These are phyloP conservation scores for Hemichromis elongatus DNA, from an alignment of 2,113 vertebrate genomes.

Conservation along the genomic window DNA sequence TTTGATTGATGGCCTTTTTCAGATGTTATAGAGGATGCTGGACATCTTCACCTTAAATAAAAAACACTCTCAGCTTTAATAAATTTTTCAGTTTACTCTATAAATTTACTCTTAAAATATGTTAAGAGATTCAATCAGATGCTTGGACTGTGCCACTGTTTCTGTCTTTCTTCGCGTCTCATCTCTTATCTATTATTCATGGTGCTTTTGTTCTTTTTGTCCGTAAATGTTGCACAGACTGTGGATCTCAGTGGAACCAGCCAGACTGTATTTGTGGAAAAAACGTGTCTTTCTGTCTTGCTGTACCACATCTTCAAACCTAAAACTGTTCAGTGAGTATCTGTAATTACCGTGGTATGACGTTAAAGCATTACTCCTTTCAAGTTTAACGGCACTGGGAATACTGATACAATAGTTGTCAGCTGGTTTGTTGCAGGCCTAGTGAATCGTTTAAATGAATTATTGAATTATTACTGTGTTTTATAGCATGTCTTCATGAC, in stretches of 20 bases:
- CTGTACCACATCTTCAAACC: background rate
- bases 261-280: background rate
- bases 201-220: slow-evolving; percentile 17
- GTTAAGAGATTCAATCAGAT: background rate
- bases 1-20: background rate
- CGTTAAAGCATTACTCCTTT: background rate
- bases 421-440: background rate
- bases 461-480: background rate
- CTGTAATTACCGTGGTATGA: background rate
- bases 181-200: slow-evolving; percentile 32
- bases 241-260: background rate
- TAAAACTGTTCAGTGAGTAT: background rate
- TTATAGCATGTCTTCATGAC: background rate
- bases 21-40: background rate
- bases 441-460: background rate
- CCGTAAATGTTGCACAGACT: background rate
- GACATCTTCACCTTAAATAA: background rate
- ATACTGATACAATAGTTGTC: background rate
- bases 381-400: background rate
- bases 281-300: background rate
- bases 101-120: background rate
- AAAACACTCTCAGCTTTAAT: background rate
- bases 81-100: background rate
- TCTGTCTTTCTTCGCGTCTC: background rate
- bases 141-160: background rate